Base-by-base conservation (phyloP, 2,113 vertebrate genomes). In the Amphiprion percula region DNA sequence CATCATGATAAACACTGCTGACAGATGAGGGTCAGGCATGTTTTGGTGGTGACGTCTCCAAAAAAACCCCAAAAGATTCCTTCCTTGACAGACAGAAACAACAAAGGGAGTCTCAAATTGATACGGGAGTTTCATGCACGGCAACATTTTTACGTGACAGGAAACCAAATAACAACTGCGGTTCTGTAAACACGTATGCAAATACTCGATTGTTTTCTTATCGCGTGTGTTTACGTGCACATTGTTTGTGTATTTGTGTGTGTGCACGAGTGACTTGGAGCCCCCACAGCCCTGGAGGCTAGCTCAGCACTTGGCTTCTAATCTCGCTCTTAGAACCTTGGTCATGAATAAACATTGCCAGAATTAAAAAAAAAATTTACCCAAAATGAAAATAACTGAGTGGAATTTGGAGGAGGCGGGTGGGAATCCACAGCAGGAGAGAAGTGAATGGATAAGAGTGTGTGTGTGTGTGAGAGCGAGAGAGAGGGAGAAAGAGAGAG, bases 301-400 rank as follows among this genome's bases (percentile, higher is more conserved):
- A 68, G 85, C 89, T 91, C 88, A 90, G 88, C 87, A 87, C 85
- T 93, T 77, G 82, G 80, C 78, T 77, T 85, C 81, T 92, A 91
- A 90, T 93, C 89, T 79, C 76, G 19, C 79, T 58, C 83, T 82
- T 79, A 85, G 74, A 93, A 91, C 81, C 81, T 72, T 30, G 12
- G 79, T 78, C 86, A 90, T 88, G 88, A 93, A 90, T 92, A 93
- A 92, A 93, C 88, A 90, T 89, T 15, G 28, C 1, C 11, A 1
- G 74, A 83, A 83, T 73, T 1, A 37, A 37, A 37, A 9, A 37
- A 37, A 79, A 46, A 84, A 84, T 82, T 83, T 26, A 65, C 68
- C 86, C 77, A 82, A 87, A 85, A 83, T 75, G 77, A 86, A 88
- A 89, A 90, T 79, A 89, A 85, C 58, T 77, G 17, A 79, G 77